Percentiles rank a stretch among this genome's conserved stretches.
Evolutionary conservation across 2,888 invertebrate genomes (phyloP).

Genomic region (Zaprionus lineosus): DNA sequence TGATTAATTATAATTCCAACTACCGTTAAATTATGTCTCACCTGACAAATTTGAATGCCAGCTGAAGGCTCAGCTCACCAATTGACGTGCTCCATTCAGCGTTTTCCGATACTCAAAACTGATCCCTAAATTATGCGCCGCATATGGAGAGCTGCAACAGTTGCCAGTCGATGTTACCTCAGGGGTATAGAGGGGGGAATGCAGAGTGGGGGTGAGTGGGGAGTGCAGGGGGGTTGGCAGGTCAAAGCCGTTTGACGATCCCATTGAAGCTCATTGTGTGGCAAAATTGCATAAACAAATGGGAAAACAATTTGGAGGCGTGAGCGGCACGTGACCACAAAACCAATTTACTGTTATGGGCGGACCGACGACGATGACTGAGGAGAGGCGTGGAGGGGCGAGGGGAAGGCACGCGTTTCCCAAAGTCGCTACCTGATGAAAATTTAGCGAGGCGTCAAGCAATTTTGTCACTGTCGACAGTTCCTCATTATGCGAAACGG

Average conservation of each 20-base stretch:
- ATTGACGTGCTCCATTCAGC: no score
- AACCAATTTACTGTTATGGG: slow-evolving; percentile 67
- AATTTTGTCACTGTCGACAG: slow-evolving; percentile 68
- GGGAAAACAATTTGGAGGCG: slow-evolving; percentile 75
- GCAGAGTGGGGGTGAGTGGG: not conserved
- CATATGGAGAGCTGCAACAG: slow-evolving; percentile 60
- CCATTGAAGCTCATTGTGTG: slow-evolving; percentile 40
- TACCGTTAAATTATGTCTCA: no score
- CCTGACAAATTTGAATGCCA: no score
- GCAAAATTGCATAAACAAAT: slow-evolving; percentile 75
- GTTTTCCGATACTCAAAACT: no score
- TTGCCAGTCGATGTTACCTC: no score
- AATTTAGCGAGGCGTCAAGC: slow-evolving; percentile 48
- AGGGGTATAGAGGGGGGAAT: not conserved
- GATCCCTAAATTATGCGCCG: slow-evolving; percentile 61
- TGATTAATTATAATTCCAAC: no score
- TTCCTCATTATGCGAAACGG: slow-evolving; percentile 62
- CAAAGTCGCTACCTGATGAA: slow-evolving; percentile 43
- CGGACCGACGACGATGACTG: slow-evolving; percentile 12
- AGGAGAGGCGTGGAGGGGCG: slow-evolving; percentile 31
- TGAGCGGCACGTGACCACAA: slow-evolving; percentile 76
- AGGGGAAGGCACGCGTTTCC: slow-evolving; percentile 27
- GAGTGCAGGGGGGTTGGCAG: slow-evolving; percentile 3
- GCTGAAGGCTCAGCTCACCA: no score
- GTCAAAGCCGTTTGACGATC: slow-evolving; percentile 16